A percentile compares a stretch with the other conserved stretches of the same genome.
Conservation (phyloP, 2,113 vertebrate species). For the Caretta caretta region DNA sequence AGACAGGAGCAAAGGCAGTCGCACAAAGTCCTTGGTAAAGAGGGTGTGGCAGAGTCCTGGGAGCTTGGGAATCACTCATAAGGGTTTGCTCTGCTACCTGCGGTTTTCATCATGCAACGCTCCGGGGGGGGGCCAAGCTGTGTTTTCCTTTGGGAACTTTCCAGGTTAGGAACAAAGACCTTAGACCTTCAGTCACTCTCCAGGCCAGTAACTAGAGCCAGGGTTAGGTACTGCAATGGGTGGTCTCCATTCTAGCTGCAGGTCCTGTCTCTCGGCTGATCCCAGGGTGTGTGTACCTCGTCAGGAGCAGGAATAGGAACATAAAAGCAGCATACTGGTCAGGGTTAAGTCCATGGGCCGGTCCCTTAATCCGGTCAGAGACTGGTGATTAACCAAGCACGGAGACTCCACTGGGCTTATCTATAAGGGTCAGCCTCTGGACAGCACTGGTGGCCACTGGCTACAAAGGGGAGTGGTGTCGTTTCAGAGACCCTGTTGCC, state of each 20-base stretch:
- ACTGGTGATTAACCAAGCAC: background rate
- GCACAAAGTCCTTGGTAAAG: no score
- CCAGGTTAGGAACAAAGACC: background rate
- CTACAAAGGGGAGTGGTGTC: background rate
- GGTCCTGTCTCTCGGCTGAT: background rate
- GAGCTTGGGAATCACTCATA: no score
- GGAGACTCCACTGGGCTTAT: background rate
- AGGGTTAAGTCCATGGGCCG: background rate
- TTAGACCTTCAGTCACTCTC: background rate
- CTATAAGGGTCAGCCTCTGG: background rate
- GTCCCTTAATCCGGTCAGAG: background rate
- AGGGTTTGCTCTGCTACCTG: no score
- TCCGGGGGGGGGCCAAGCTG: background rate
- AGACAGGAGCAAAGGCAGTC: no score
- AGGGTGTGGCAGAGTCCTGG: no score
- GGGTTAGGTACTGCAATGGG: background rate
- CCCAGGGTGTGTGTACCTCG: background rate
- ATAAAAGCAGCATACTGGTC: no score
- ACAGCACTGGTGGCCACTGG: background rate
- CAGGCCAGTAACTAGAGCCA: background rate
- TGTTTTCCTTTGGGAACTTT: conserved; percentile 1
- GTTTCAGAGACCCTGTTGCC: background rate
- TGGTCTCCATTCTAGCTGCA: background rate
- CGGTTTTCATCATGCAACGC: no score
- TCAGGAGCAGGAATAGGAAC: background rate